These are phyloP conservation scores for Spisula subtruncata DNA, from an alignment of 2,888 invertebrate genomes.

Conservation along the genomic window DNA sequence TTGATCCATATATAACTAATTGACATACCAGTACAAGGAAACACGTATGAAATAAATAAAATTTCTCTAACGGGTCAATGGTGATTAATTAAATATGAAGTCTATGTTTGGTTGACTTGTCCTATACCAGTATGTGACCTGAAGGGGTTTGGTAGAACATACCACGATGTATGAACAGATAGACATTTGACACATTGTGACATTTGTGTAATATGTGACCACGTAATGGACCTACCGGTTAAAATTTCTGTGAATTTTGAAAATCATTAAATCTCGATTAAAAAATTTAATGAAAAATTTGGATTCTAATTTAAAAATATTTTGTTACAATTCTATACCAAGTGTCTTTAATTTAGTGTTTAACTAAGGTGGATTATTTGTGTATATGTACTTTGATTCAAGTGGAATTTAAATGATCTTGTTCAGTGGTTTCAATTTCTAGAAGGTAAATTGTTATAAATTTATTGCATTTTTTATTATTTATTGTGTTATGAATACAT, in stretches of 20 bases:
- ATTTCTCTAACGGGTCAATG: not conserved
- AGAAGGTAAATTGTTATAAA: too few species aligned
- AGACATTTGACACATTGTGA: constrained; percentile 14
- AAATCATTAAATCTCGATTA: not conserved
- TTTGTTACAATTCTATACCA: not conserved
- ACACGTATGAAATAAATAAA: not conserved
- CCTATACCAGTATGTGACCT: not conserved
- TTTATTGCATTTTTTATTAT: too few species aligned
- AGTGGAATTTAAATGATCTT: not conserved
- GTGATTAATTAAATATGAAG: constrained; percentile 9
- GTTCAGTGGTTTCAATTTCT: not conserved
- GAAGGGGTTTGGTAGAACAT: not conserved
- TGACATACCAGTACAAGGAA: constrained; percentile 23
- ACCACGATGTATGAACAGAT: not conserved
- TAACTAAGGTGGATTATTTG: not conserved
- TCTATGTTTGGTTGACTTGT: constrained; percentile 18
- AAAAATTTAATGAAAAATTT: not conserved
- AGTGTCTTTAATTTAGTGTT: not conserved
- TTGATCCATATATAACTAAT: not conserved
- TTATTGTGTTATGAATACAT: too few species aligned
- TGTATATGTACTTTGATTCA: not conserved
- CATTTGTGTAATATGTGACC: constrained; percentile 3
- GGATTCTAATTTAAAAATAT: not conserved
- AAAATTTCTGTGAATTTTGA: not conserved
- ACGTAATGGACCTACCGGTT: not conserved